Percentiles rank a stretch among this genome's conserved stretches.
phyloP scores from a whole-genome alignment of 1,140 invertebrate genomes.

The Lasioglossum baleicum region DNA sequence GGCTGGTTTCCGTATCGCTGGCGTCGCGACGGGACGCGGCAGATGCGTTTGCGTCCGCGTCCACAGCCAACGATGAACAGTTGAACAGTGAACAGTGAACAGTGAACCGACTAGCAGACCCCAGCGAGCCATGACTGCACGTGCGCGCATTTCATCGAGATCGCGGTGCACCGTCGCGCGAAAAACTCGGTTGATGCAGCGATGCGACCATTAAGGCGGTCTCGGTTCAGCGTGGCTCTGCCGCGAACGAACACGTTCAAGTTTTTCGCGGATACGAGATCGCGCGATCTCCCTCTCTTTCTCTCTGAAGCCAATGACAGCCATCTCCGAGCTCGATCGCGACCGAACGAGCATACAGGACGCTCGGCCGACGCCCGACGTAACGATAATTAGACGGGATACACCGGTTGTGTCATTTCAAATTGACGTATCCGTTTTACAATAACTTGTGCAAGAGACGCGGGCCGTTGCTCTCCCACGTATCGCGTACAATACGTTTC shows the following conservation, averaged over 20 bases:
- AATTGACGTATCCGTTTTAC: constrained; percentile 5
- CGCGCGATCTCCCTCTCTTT: neutral
- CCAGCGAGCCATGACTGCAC: neutral
- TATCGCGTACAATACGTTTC: neutral
- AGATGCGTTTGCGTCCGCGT: neutral
- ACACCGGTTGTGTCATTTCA: neutral
- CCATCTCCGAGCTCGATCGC: neutral
- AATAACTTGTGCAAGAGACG: neutral
- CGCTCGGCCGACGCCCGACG: neutral
- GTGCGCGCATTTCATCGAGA: neutral
- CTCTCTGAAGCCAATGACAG: neutral
- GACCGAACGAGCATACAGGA: neutral
- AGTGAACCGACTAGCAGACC: neutral
- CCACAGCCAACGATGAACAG: too few relatives aligned
- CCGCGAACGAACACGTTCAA: too few relatives aligned
- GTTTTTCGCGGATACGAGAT: too few relatives aligned
- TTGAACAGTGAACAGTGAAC: too few relatives aligned
- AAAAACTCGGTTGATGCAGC: too few relatives aligned
- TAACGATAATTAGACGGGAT: neutral
- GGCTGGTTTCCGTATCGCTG: constrained; percentile 3
- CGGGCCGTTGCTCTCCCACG: neutral
- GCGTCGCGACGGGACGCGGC: neutral
- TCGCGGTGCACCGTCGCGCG: neutral
- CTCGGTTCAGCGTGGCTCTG: too few relatives aligned
- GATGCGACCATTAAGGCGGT: too few relatives aligned